Evolutionary conservation across 1,140 invertebrate genomes (phyloP), one percentile per base, ranked within the genome.

Genomic region (Ptiloglossa arizonensis): DNA sequence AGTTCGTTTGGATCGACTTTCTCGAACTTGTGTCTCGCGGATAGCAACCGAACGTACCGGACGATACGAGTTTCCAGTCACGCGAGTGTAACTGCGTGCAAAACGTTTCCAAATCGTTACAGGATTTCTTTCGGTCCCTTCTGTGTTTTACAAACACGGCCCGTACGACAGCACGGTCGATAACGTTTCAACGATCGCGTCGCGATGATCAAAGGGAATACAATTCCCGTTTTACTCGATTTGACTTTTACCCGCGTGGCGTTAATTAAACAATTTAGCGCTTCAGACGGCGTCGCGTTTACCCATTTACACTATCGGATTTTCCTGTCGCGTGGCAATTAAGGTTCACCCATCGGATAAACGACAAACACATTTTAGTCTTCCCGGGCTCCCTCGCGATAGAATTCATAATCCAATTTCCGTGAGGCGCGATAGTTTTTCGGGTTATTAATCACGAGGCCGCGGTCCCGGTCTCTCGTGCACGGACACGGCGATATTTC

Each of bases 391-490:
- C 5, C 41, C n/a, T 19, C 41, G n/a, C 1, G 24, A 48, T 48
- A 46, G 38, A 59, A 56, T 48, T 50, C 66, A 68, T 59, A 69
- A 76, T 68, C 81, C 50, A 56, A 67, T 52, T 66, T 75, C 63
- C 24, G 19, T 4, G 76, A 1, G 13, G 2, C 13, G 50, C 27
- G 38, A 32, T 38, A 27, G 38, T 64, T 79, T 79, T 73, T 69
- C 38, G n/a, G 41, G 76, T 66, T 73, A 64, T 66, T 66, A 69
- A 69, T 70, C 41, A 50, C 38, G 24, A 11, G n/a, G n/a, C 41
- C 3, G 50, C n/a, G 6, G 24, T 38, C 79, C 57, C 50, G 15
- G 17, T 1, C 32, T 1, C 17, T 6, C 4, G 24, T n/a, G 15
- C 27, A 15, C 68, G 48, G 41, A 46, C 50, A 46, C 27, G 38